A percentile compares a stretch with the other conserved stretches of the same genome.
Evolutionary conservation across 1,140 invertebrate species (phyloP).

Genomic region (Anastatus disparis): DNA sequence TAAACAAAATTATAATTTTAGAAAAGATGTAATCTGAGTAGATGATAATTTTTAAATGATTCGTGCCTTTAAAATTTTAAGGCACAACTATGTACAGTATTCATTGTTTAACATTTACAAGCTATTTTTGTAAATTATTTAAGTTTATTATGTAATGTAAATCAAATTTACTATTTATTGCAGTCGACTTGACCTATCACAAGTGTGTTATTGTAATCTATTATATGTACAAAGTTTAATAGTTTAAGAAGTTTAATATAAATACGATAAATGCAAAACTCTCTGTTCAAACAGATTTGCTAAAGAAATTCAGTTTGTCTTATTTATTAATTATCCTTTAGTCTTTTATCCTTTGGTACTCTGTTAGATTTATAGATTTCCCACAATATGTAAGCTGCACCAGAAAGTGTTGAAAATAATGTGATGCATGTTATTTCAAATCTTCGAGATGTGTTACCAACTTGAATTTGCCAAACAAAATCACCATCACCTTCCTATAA

Average conservation of each 20-base stretch:
- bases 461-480: slow-evolving; percentile 53
- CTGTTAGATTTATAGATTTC: slow-evolving; percentile 44
- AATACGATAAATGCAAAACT: slow-evolving; percentile 33
- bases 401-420: slow-evolving; percentile 43
- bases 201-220: slow-evolving; percentile 22
- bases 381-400: slow-evolving; percentile 44
- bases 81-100: slow-evolving; percentile 27
- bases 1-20: neutral
- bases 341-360: slow-evolving; percentile 25
- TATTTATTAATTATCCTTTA: slow-evolving; percentile 27
- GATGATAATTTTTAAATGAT: neutral
- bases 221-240: slow-evolving; percentile 32
- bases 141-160: slow-evolving; percentile 25
- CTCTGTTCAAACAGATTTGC: slow-evolving; percentile 9
- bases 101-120: slow-evolving; percentile 5
- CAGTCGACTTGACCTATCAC: slow-evolving; percentile 18
- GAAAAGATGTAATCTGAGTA: neutral
- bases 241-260: slow-evolving; percentile 32
- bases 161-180: slow-evolving; percentile 33
- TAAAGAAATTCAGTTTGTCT: slow-evolving; percentile 29
- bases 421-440: slow-evolving; percentile 46
- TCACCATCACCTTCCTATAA: slow-evolving; percentile 50
- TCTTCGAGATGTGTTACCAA: slow-evolving; percentile 49
- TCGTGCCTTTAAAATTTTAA: neutral
- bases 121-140: slow-evolving; percentile 30